Evolutionary conservation across 2,113 vertebrate species (phyloP).

Genomic region (Oryzias woworae): DNA sequence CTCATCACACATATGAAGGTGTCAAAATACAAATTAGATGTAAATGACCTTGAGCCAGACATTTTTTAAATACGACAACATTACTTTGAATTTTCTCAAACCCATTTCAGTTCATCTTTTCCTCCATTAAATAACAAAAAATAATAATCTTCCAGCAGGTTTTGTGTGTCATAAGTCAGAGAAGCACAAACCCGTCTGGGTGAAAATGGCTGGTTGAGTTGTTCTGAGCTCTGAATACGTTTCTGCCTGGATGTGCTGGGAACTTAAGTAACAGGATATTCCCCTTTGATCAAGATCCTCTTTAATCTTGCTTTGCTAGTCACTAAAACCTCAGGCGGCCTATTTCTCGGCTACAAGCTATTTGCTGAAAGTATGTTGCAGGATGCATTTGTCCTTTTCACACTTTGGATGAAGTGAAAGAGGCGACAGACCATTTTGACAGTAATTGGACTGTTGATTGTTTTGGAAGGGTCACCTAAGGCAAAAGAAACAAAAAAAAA

Average conservation of each 20-base stretch:
- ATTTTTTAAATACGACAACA: too few species aligned
- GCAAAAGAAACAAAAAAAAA: constrained; percentile 3
- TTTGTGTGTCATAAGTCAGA: too few species aligned
- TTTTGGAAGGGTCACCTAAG: constrained; percentile 19
- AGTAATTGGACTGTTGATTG: constrained; percentile 55
- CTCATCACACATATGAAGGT: not conserved
- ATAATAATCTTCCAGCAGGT: not conserved
- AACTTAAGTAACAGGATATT: too few species aligned
- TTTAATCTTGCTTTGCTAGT: not conserved
- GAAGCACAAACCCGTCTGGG: too few species aligned
- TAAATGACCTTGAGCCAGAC: not conserved
- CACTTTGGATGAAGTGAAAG: constrained; percentile 22
- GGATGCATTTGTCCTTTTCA: constrained; percentile 41
- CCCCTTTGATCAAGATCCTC: too few species aligned
- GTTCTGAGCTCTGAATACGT: not conserved
- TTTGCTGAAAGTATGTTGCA: constrained; percentile 6
- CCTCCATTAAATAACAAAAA: not conserved
- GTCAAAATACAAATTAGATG: not conserved
- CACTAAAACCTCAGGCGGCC: not conserved
- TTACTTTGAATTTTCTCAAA: not conserved
- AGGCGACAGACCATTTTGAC: constrained; percentile 57
- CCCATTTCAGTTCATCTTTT: not conserved
- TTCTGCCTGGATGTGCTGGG: not conserved
- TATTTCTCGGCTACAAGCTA: constrained; percentile 8
- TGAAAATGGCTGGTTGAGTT: too few species aligned